Conservation (phyloP, 2,797 vertebrate genomes). For the Sebastolobus alascanus region DNA sequence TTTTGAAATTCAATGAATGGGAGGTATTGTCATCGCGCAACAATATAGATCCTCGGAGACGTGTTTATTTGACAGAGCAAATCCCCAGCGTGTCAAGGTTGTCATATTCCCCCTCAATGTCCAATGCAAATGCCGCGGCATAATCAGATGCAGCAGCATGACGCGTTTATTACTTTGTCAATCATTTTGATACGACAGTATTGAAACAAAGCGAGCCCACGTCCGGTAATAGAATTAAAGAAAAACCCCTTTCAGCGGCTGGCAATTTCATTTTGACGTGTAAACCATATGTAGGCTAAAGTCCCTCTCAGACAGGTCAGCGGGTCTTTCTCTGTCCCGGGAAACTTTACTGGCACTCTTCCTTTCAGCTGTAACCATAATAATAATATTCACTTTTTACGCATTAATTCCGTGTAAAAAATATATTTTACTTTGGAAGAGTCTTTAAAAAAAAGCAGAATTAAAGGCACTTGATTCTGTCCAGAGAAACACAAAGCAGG, state of each 20-base stretch:
- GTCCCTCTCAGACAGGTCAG: conserved; percentile 49
- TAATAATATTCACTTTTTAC: neutral
- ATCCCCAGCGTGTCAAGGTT: conserved; percentile 80
- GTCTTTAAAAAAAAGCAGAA: neutral
- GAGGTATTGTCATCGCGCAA: conserved; percentile 62
- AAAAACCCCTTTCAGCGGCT: conserved; percentile 79
- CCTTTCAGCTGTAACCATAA: neutral
- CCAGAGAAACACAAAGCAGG: conserved; percentile 37
- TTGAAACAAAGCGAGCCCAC: conserved; percentile 76
- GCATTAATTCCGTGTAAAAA: neutral
- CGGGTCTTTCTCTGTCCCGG: conserved; percentile 28
- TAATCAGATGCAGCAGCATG: conserved; percentile 83
- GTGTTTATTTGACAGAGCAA: conserved; percentile 83
- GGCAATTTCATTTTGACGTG: conserved; percentile 76
- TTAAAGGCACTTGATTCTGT: conserved; percentile 57
- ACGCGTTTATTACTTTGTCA: conserved; percentile 86
- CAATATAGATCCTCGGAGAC: conserved; percentile 79
- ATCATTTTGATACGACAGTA: conserved; percentile 80
- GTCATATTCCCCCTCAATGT: conserved; percentile 79
- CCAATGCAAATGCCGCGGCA: conserved; percentile 78
- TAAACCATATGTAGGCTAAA: conserved; percentile 66
- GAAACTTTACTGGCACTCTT: conserved; percentile 15
- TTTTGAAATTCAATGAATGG: conserved; percentile 62
- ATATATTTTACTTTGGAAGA: conserved; percentile 2
- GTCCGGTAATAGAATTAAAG: conserved; percentile 80